Evolutionary conservation across 2,888 invertebrate species (phyloP).

Genomic region (Zonitis immaculata): DNA sequence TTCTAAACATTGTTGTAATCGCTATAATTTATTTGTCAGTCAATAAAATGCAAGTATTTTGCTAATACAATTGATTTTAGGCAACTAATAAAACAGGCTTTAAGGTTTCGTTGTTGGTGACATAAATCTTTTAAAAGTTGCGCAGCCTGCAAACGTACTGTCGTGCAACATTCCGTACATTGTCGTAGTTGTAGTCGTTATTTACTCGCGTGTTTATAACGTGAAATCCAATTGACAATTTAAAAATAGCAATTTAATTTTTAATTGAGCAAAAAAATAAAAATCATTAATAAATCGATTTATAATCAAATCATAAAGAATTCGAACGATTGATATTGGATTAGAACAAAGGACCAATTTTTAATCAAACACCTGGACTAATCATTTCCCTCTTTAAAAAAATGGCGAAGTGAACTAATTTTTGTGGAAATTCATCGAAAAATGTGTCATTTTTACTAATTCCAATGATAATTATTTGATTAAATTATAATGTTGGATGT

Average conservation of each 20-base stretch:
- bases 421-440: conserved; percentile 6
- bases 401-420: conserved; percentile 20
- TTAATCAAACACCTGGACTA: neutral
- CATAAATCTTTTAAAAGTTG: neutral
- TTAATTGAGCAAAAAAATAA: neutral
- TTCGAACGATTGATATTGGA: neutral
- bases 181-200: conserved; percentile 32
- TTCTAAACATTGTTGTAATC: no score
- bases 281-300: neutral
- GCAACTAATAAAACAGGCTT: no score
- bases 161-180: conserved; percentile 20
- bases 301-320: neutral
- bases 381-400: conserved; percentile 7
- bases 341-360: neutral
- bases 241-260: conserved; percentile 4
- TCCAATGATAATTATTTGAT: neutral
- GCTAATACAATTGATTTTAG: no score
- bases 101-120: no score
- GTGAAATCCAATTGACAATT: conserved; percentile 38
- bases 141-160: conserved; percentile 5
- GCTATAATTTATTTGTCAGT: no score
- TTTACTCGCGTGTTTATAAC: conserved; percentile 44
- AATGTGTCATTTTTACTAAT: neutral
- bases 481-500: neutral
- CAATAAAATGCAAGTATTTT: no score